Evolutionary conservation across 2,797 vertebrate genomes (phyloP).

Genomic region (Silurus aristotelis): DNA sequence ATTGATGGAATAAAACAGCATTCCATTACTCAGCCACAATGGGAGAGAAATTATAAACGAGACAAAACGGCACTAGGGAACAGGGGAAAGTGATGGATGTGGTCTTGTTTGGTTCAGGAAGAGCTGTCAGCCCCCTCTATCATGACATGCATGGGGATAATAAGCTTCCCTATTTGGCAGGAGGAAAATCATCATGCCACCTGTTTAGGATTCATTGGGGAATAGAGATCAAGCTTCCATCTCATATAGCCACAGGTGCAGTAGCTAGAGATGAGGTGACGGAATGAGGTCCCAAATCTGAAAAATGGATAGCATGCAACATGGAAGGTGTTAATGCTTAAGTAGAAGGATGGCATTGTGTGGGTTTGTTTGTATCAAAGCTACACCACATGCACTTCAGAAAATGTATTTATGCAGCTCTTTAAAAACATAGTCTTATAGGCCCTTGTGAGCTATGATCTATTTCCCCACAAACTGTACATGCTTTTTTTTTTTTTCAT

Average conservation of each 20-base stretch:
- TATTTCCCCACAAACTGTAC: conserved; percentile 25
- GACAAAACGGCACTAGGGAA: conserved; percentile 21
- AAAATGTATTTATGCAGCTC: conserved; percentile 26
- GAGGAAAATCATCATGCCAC: conserved; percentile 40
- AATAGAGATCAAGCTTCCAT: conserved; percentile 41
- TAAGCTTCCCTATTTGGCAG: conserved; percentile 34
- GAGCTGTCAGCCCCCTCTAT: conserved; percentile 41
- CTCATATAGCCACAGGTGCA: conserved; percentile 51
- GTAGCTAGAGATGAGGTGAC: conserved; percentile 46
- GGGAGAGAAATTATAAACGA: conserved; percentile 51
- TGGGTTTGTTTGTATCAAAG: conserved; percentile 34
- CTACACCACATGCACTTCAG: conserved; percentile 9
- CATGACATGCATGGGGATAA: conserved; percentile 38
- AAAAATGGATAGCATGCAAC: conserved; percentile 34
- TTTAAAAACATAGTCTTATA: conserved; percentile 10
- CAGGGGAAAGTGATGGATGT: conserved; percentile 51
- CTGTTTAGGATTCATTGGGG: conserved; percentile 52
- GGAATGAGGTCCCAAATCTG: conserved; percentile 41
- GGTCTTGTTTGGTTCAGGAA: conserved; percentile 42
- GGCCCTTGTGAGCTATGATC: background rate
- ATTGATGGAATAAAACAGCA: conserved; percentile 51
- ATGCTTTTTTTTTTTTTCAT: background rate
- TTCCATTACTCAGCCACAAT: conserved; percentile 60
- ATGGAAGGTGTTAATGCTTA: conserved; percentile 38
- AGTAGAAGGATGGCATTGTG: conserved; percentile 26